Conservation (phyloP, 2,888 invertebrate species). For the Clostera curtula region DNA sequence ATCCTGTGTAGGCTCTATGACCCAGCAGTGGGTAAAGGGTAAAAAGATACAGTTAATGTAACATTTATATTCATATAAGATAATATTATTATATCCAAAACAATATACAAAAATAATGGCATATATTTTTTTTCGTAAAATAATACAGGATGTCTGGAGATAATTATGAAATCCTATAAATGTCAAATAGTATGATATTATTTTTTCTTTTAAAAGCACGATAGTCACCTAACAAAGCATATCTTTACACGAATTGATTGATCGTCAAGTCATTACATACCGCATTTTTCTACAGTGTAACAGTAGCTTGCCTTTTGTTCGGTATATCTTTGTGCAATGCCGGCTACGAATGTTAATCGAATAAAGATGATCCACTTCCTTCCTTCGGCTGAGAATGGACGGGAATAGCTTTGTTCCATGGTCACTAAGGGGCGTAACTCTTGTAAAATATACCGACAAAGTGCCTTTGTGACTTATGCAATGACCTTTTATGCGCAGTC, state of each 20-base stretch:
- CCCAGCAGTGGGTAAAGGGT: too few relatives aligned
- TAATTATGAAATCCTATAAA: too few relatives aligned
- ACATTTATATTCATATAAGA: too few relatives aligned
- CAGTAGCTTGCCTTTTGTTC: conserved; percentile 28
- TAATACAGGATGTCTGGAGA: too few relatives aligned
- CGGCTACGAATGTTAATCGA: conserved; percentile 39
- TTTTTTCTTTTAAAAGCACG: too few relatives aligned
- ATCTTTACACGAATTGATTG: conserved; percentile 17
- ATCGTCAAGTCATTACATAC: conserved; percentile 22
- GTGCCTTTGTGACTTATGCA: conserved; percentile 20
- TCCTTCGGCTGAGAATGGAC: conserved; percentile 32
- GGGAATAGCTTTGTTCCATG: conserved; percentile 30
- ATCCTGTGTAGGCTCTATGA: too few relatives aligned
- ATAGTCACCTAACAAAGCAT: background rate
- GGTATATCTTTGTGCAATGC: conserved; percentile 30
- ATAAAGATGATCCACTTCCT: conserved; percentile 60
- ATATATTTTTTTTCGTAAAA: too few relatives aligned
- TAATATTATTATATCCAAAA: too few relatives aligned
- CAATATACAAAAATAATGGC: too few relatives aligned
- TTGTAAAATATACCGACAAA: conserved; percentile 32
- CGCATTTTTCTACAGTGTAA: conserved; percentile 26
- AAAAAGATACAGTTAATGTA: too few relatives aligned
- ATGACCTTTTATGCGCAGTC: conserved; percentile 12
- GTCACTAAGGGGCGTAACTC: conserved; percentile 30
- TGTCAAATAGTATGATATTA: too few relatives aligned